Evolutionary conservation across 92 coral and sea anemone species (phyloP).

Genomic region (Nematostella vectensis): DNA sequence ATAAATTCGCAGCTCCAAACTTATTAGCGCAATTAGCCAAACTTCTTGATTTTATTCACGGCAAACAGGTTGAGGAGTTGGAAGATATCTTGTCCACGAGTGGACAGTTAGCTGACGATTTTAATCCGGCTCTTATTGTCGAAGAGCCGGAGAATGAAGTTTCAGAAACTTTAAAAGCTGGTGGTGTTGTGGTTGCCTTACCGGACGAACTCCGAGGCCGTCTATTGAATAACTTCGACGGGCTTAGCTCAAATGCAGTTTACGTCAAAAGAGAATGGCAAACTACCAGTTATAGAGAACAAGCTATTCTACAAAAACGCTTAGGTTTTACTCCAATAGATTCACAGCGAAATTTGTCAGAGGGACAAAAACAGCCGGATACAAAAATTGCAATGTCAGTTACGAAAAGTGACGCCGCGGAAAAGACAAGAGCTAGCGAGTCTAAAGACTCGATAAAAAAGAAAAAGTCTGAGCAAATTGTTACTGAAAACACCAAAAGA

Average conservation of each 20-base stretch:
- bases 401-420: not conserved
- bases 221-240: conserved; percentile 74
- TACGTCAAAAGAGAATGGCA: conserved; percentile 93
- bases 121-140: conserved; percentile 8
- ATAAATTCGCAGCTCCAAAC: conserved; percentile 95
- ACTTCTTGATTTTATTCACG: conserved; percentile 71
- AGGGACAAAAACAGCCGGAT: conserved; percentile 14
- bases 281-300: conserved; percentile 83
- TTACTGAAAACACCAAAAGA: not conserved
- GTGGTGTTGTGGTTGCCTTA: conserved; percentile 61
- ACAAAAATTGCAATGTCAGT: conserved; percentile 10
- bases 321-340: conserved; percentile 27
- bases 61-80: conserved; percentile 60
- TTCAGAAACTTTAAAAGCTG: conserved; percentile 34
- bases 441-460: conserved; percentile 6
- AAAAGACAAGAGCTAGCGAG: conserved; percentile 4
- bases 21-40: conserved; percentile 85
- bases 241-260: conserved; percentile 62
- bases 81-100: conserved; percentile 55
- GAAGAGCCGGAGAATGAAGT: conserved; percentile 15
- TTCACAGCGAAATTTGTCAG: conserved; percentile 19
- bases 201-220: conserved; percentile 72
- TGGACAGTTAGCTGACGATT: conserved; percentile 28
- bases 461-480: not conserved
- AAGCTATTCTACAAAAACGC: conserved; percentile 63